Evolutionary conservation across 1,140 invertebrate genomes (phyloP).

Genomic region (Hirudo medicinalis): DNA sequence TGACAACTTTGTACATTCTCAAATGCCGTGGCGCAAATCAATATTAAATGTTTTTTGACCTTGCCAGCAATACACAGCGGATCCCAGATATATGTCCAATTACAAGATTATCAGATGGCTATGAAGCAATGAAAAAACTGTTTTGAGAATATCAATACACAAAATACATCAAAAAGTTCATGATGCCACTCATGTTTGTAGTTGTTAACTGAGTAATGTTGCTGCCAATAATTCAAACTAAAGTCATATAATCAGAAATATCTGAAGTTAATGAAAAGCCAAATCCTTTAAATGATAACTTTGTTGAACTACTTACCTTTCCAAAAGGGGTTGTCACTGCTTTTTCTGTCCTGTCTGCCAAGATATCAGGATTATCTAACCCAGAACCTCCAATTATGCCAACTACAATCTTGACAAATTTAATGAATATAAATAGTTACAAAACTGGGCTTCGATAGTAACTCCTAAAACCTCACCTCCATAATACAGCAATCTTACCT

Average conservation of each 20-base stretch:
- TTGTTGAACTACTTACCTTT: constrained; percentile 37
- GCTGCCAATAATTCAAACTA: not conserved
- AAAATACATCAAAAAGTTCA: no score
- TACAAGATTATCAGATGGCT: constrained; percentile 14
- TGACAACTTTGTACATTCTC: not conserved
- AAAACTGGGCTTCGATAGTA: not conserved
- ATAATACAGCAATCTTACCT: no score
- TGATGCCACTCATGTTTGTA: no score
- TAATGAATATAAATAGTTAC: constrained; percentile 11
- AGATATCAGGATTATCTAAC: constrained; percentile 67
- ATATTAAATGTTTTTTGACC: not conserved
- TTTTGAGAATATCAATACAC: no score
- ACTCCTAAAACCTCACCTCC: no score
- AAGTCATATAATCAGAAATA: not conserved
- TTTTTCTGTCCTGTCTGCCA: constrained; percentile 55
- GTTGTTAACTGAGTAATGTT: no score
- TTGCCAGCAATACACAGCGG: constrained; percentile 8
- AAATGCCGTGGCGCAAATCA: not conserved
- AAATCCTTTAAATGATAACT: not conserved
- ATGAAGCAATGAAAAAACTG: no score
- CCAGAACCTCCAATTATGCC: constrained; percentile 92
- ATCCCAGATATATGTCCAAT: constrained; percentile 11
- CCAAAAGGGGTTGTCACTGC: constrained; percentile 67
- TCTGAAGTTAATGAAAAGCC: not conserved
- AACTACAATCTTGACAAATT: constrained; percentile 49